A percentile compares a stretch with the other conserved stretches of the same genome.
These are phyloP conservation scores for Eugnorisma glareosa DNA, from an alignment of 2,888 invertebrate species.

Conservation along the genomic window DNA sequence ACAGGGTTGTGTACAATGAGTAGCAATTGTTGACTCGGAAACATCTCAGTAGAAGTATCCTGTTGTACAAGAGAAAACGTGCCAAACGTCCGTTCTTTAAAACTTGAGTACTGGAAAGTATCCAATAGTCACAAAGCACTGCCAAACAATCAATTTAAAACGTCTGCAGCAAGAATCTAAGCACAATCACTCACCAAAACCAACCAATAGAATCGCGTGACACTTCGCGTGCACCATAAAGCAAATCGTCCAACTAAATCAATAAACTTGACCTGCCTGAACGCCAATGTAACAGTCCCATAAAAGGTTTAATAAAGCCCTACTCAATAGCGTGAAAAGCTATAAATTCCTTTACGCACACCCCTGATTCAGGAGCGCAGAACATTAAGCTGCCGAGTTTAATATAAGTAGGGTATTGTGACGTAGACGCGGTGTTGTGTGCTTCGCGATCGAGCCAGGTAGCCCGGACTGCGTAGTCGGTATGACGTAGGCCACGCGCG, in stretches of 20 bases:
- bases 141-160: constrained; percentile 12
- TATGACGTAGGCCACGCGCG: constrained; percentile 65
- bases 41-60: constrained; percentile 24
- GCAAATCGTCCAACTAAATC: constrained; percentile 52
- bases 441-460: constrained; percentile 76
- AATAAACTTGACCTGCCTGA: constrained; percentile 75
- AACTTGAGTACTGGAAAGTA: constrained; percentile 13
- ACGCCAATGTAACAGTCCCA: constrained; percentile 66
- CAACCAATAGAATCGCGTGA: constrained; percentile 21
- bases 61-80: constrained; percentile 14
- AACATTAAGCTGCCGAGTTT: constrained; percentile 75
- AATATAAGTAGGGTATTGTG: constrained; percentile 73
- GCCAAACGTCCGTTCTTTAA: constrained; percentile 19
- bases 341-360: constrained; percentile 71
- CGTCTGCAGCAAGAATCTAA: not conserved
- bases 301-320: constrained; percentile 68
- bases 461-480: constrained; percentile 68
- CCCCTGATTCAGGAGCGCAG: constrained; percentile 70
- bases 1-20: not conserved
- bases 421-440: constrained; percentile 69
- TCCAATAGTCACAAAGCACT: constrained; percentile 23
- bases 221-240: constrained; percentile 38
- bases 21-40: constrained; percentile 11
- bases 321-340: constrained; percentile 66
- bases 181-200: constrained; percentile 5